Percentiles rank a stretch among this genome's conserved stretches.
Conservation (phyloP, 1,140 invertebrate species). For the Nasonia longicornis region DNA sequence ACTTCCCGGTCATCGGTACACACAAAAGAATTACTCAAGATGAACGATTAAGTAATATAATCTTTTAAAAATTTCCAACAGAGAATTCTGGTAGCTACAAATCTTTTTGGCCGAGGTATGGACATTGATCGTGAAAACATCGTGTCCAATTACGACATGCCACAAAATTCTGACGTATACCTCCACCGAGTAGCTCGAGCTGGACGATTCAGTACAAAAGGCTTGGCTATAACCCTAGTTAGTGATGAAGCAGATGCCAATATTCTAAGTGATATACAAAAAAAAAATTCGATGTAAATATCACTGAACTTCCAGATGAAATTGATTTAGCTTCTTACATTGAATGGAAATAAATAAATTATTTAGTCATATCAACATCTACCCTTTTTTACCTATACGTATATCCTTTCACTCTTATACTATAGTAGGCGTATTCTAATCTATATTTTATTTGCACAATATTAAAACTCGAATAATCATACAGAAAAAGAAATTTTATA, state of each 20-base stretch:
- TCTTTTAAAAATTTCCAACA: slow-evolving; percentile 99
- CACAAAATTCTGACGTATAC: slow-evolving; percentile 99
- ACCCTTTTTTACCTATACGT: too few relatives aligned
- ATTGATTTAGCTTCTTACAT: slow-evolving; percentile 97
- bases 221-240: slow-evolving; percentile 97
- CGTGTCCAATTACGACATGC: slow-evolving; percentile 99
- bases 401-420: too few relatives aligned
- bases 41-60: slow-evolving; percentile 92
- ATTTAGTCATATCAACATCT: too few relatives aligned
- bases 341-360: slow-evolving; percentile 60
- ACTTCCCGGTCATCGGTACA: slow-evolving; percentile 99
- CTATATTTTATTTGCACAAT: too few relatives aligned
- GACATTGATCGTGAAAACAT: slow-evolving; percentile 99
- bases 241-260: slow-evolving; percentile 98
- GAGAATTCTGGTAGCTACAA: slow-evolving; percentile 97
- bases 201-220: slow-evolving; percentile 98
- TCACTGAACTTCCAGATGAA: slow-evolving; percentile 97
- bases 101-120: slow-evolving; percentile 98
- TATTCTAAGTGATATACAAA: slow-evolving; percentile 97
- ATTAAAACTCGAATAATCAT: too few relatives aligned
- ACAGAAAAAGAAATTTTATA: too few relatives aligned
- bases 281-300: slow-evolving; percentile 97
- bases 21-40: slow-evolving; percentile 99
- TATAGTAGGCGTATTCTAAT: too few relatives aligned
- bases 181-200: slow-evolving; percentile 98